Conservation (phyloP, 2,797 vertebrate species). For the Sarcophilus harrisii region DNA sequence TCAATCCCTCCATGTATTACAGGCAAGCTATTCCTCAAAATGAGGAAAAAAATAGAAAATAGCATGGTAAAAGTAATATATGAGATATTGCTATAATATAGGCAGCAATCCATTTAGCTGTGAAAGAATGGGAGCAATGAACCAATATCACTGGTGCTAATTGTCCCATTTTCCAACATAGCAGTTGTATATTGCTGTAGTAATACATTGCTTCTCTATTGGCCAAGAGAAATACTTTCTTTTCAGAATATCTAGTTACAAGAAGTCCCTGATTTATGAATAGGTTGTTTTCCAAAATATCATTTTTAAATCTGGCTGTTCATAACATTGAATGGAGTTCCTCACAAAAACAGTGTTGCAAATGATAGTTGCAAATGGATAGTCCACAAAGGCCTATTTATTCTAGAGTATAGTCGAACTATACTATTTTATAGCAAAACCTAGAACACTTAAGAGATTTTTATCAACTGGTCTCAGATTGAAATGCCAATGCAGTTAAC, state of each 20-base stretch:
- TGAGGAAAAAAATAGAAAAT: background rate
- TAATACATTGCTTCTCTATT: background rate
- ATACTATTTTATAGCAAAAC: background rate
- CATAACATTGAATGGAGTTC: background rate
- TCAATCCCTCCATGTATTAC: background rate
- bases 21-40: background rate
- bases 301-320: background rate
- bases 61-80: background rate
- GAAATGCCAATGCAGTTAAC: background rate
- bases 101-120: background rate
- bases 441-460: background rate
- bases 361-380: background rate
- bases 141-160: background rate
- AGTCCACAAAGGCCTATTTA: background rate
- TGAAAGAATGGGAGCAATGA: background rate
- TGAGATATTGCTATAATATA: background rate
- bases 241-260: background rate
- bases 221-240: background rate
- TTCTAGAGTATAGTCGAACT: background rate
- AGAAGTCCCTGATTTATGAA: background rate
- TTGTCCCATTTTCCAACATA: background rate
- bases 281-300: background rate
- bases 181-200: background rate
- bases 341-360: background rate
- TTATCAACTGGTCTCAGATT: background rate